A percentile compares a stretch with the other conserved stretches of the same genome.
Evolutionary conservation across 2,113 vertebrate species (phyloP).

Genomic region (Chamaea fasciata): DNA sequence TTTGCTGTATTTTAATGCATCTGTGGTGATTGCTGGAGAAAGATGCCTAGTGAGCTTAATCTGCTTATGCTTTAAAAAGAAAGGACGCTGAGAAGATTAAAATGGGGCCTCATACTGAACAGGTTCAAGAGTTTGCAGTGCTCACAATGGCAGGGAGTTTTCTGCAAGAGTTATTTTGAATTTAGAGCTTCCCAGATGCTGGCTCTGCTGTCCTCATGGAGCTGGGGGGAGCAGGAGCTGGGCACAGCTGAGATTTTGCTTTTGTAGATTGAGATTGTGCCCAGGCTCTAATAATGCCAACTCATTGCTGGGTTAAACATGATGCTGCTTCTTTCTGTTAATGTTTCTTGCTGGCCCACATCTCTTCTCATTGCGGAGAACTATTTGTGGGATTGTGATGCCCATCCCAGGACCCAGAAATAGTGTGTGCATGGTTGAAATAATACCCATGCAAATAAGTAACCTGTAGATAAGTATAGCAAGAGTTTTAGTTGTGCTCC

Average conservation of each 20-base stretch:
- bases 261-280: not conserved
- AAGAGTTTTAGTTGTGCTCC: not conserved
- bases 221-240: not conserved
- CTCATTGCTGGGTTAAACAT: not conserved
- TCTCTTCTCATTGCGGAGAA: not conserved
- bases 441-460: not conserved
- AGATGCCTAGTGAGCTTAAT: conserved; percentile 7
- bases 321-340: not conserved
- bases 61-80: conserved; percentile 24
- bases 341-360: not conserved
- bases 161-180: not conserved
- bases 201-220: not conserved
- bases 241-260: not conserved
- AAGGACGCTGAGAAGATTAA: conserved; percentile 13
- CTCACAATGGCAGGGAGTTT: not conserved
- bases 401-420: not conserved
- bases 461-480: not conserved
- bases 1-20: conserved; percentile 25
- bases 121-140: not conserved
- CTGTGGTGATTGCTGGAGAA: not conserved
- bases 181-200: not conserved
- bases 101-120: not conserved
- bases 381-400: not conserved
- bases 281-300: not conserved
- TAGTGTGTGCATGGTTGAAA: not conserved